phyloP scores from a whole-genome alignment of 1,140 invertebrate genomes.

The Drosophila santomea region DNA sequence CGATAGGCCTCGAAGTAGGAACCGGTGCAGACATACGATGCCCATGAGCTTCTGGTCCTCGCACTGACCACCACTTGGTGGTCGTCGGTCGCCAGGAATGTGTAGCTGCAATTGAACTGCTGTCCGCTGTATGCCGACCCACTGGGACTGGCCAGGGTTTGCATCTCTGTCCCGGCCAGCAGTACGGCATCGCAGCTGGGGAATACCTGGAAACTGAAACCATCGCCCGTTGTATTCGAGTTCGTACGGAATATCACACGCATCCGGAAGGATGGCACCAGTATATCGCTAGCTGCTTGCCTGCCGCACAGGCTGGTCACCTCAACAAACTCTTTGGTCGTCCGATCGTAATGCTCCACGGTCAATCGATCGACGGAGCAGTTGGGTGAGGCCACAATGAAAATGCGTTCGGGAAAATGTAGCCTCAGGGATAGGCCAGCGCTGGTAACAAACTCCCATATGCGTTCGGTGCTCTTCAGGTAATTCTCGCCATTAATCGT shows the following conservation, averaged over 20 bases:
- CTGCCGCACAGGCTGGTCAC: constrained; percentile 90
- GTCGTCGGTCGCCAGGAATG: constrained; percentile 18
- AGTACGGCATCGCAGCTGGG: constrained; percentile 89
- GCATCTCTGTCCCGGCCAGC: constrained; percentile 85
- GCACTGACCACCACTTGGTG: constrained; percentile 52
- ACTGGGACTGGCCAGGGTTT: constrained; percentile 62
- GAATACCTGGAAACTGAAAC: constrained; percentile 88
- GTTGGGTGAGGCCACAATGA: constrained; percentile 88
- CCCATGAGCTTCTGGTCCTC: background rate
- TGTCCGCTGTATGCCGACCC: background rate
- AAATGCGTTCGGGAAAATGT: constrained; percentile 86
- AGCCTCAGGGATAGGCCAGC: constrained; percentile 88
- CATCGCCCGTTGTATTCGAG: constrained; percentile 88
- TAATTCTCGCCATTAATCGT: constrained; percentile 43
- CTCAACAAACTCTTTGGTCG: constrained; percentile 85
- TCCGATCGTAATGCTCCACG: constrained; percentile 81
- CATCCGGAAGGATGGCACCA: constrained; percentile 89
- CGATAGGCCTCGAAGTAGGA: constrained; percentile 36
- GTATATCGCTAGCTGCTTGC: constrained; percentile 86
- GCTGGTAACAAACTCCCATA: constrained; percentile 89
- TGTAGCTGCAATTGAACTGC: constrained; percentile 36
- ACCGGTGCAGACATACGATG: background rate
- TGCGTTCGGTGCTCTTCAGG: constrained; percentile 89
- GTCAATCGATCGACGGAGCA: constrained; percentile 93
- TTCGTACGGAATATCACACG: constrained; percentile 90